These are phyloP conservation scores for Spea hammondii DNA, from an alignment of 2,797 vertebrate genomes.

Conservation along the genomic window DNA sequence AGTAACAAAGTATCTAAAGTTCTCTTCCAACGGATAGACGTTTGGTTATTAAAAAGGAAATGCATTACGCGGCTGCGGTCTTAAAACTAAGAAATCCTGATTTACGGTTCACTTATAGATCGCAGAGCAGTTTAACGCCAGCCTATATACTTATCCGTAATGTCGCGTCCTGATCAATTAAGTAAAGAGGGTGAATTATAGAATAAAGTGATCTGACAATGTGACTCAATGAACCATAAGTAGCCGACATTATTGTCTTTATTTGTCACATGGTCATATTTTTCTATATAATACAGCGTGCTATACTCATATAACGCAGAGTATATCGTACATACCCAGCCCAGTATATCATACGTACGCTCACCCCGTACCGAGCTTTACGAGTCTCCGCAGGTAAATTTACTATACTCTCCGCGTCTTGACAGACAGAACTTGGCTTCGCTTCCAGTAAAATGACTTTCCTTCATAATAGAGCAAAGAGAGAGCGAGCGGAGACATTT, in stretches of 20 bases:
- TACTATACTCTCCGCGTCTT: slow-evolving; percentile 7
- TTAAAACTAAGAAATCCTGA: background rate
- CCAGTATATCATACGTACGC: background rate
- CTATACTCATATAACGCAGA: background rate
- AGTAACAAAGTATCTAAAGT: too few relatives aligned
- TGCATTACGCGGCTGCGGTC: background rate
- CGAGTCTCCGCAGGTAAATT: background rate
- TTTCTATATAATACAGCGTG: too few relatives aligned
- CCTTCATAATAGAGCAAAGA: slow-evolving; percentile 74
- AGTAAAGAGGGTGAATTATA: slow-evolving; percentile 4
- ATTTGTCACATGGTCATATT: too few relatives aligned
- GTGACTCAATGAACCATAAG: background rate
- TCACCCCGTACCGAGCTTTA: background rate
- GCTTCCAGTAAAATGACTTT: slow-evolving; percentile 74
- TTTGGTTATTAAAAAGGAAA: background rate
- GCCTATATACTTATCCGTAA: background rate
- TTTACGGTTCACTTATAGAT: slow-evolving; percentile 12
- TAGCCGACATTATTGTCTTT: too few relatives aligned
- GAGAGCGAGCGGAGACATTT: slow-evolving; percentile 74
- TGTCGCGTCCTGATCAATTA: slow-evolving; percentile 6
- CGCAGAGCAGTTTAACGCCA: background rate
- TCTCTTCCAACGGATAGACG: too few relatives aligned
- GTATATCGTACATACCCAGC: background rate
- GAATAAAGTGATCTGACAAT: background rate
- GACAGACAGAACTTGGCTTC: slow-evolving; percentile 59